These are phyloP conservation scores for Rhea americana DNA, from an alignment of 2,113 vertebrate genomes.

Conservation along the genomic window DNA sequence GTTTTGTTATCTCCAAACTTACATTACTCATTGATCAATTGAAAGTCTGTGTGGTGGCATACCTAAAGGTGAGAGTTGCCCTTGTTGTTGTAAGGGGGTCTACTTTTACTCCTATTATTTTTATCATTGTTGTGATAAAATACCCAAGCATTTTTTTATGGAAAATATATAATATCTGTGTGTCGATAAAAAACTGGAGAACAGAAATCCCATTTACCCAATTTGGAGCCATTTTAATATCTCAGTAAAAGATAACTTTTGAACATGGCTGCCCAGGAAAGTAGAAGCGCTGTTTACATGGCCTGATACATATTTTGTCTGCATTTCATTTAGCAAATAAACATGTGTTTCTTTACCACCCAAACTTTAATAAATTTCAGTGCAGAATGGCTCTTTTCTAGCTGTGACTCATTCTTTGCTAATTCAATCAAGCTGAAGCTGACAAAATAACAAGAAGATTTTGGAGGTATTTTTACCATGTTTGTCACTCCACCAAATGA, in stretches of 20 bases:
- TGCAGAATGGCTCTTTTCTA: constrained; percentile 66
- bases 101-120: not conserved
- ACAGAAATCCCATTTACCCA: constrained; percentile 14
- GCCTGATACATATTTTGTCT: constrained; percentile 19
- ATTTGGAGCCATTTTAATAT: constrained; percentile 28
- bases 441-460: constrained; percentile 70
- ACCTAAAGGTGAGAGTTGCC: constrained; percentile 23
- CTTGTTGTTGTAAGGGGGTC: constrained; percentile 17
- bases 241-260: constrained; percentile 34
- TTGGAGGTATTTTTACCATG: constrained; percentile 73
- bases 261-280: constrained; percentile 22
- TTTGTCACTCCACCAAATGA: constrained; percentile 69
- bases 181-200: constrained; percentile 39
- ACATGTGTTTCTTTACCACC: constrained; percentile 39
- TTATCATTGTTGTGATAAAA: not conserved
- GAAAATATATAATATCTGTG: constrained; percentile 40
- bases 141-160: constrained; percentile 19
- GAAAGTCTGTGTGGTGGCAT: not conserved
- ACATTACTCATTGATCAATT: not conserved
- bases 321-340: constrained; percentile 53
- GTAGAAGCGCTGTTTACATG: constrained; percentile 2
- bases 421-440: constrained; percentile 73
- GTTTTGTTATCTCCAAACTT: not conserved
- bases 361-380: constrained; percentile 64
- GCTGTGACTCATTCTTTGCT: constrained; percentile 70